Evolutionary conservation across 2,113 vertebrate species (phyloP), one percentile per base, ranked within the genome.

Genomic region (Paramisgurnus dabryanus): DNA sequence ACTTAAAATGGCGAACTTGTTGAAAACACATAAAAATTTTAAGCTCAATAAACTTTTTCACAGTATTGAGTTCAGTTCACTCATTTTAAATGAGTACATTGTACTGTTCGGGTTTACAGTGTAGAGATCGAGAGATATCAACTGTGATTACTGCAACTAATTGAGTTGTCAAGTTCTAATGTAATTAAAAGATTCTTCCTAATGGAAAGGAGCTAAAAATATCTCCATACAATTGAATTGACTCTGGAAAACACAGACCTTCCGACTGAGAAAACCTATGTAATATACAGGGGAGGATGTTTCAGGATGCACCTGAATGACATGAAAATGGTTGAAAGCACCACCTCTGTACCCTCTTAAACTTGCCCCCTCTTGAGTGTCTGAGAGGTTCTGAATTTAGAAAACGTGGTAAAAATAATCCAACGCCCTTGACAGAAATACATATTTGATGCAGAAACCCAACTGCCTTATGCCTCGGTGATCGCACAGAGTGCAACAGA

Each of bases 81-180:
- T n/a, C n/a, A n/a, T n/a, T n/a, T n/a, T n/a, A n/a, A n/a, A n/a
- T n/a, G n/a, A n/a, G n/a, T n/a, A n/a, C n/a, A n/a, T n/a, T n/a
- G n/a, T n/a, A n/a, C n/a, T n/a, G n/a, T n/a, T n/a, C n/a, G n/a
- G n/a, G n/a, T n/a, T n/a, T n/a, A n/a, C n/a, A n/a, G n/a, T n/a
- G n/a, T n/a, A 66, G 27, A 78, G 81, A 64, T 83, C 74, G 67
- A 69, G 60, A 64, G 47, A 68, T 49, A 41, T 58, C 34, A 55
- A 11, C 69, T 49, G 65, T 83, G 76, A 78, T 83, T 69, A 80
- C 79, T 71, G 70, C 72, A 76, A 67, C 75, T 83, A 83, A 85
- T 81, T 68, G 85, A 83, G 82, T 83, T 72, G 72, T 81, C 82
- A 71, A 75, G 76, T 79, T 80, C n/a, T 80, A 86, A 83, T 79